Evolutionary conservation across 1,140 invertebrate species (phyloP), one percentile per base, ranked within the genome.

Genomic region (Caenorhabditis latens): DNA sequence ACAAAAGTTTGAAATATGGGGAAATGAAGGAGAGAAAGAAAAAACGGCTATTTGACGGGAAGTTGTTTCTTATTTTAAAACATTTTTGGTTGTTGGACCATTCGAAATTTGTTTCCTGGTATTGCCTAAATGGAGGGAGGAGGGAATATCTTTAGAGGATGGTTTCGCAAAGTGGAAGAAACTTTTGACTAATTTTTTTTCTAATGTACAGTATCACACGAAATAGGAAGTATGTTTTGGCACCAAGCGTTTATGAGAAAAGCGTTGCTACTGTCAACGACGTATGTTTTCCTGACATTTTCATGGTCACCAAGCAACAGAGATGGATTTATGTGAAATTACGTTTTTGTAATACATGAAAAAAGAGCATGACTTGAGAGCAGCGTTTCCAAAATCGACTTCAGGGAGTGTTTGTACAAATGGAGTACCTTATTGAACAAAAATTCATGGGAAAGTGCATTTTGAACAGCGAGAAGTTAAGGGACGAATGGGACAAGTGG

Each of bases 401-500:
- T 32, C 1, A 32, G 32, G 32, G 32, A 32, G 32, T 32, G 32
- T 32, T 32, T 32, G 32, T 2, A 32, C 32, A 32, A 32, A 32
- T 2, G 32, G 1, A 32, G 32, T 32, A 32, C 32, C 32, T 32
- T 32, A 32, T 32, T 32, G 42, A 32, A 71, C n/a, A 71, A 71
- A 79, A 53, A 79, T 79, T 79, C 71, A 79, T 79, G n/a, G 46
- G 13, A 50, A 79, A 50, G 71, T 79, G 46, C 43, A 79, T 79
- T 71, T 71, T 16, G 46, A 50, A 50, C 19, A 53, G n/a, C 71
- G 46, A 53, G 40, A 79, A 79, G 71, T 79, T 79, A 43, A 50
- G 19, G 46, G 21, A 16, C 9, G n/a, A 71, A 43, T 7, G 40
- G 67, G n/a, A 7, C 46, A 79, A 50, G 8, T 32, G 32, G 32